A percentile compares a stretch with the other conserved stretches of the same genome.
Evolutionary conservation across 2,113 vertebrate genomes (phyloP).

Genomic region (Lipophrys pholis): DNA sequence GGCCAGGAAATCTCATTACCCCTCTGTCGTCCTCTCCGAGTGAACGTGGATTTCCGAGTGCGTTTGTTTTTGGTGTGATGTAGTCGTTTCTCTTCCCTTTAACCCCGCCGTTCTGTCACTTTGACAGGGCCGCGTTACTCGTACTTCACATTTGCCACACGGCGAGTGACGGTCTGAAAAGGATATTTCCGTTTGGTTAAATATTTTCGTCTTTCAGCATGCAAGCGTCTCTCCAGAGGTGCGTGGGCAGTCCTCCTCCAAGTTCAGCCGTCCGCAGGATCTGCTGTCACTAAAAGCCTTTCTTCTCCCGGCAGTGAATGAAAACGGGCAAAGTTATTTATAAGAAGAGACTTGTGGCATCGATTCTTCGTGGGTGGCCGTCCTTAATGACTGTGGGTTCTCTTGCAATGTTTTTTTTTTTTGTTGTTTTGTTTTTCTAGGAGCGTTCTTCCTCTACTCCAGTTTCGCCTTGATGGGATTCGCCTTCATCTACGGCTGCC

Average conservation of each 20-base stretch:
- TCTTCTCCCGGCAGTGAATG: not conserved
- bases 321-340: not conserved
- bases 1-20: slow-evolving; percentile 50
- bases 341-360: slow-evolving; percentile 3
- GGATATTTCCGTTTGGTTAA: slow-evolving; percentile 9
- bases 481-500: slow-evolving; percentile 92
- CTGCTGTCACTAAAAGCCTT: not conserved
- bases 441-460: slow-evolving; percentile 97
- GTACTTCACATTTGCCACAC: not conserved
- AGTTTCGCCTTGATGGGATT: slow-evolving; percentile 90
- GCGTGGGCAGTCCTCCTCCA: not conserved
- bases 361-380: slow-evolving; percentile 1
- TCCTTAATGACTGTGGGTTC: slow-evolving; percentile 43
- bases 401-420: not conserved
- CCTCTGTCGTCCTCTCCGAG: not conserved
- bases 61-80: not conserved
- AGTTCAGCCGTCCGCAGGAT: slow-evolving; percentile 10
- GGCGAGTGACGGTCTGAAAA: not conserved
- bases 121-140: slow-evolving; percentile 12
- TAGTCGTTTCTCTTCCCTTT: slow-evolving; percentile 6
- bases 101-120: slow-evolving; percentile 1
- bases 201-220: slow-evolving; percentile 8
- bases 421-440: slow-evolving; percentile 74
- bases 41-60: not conserved
- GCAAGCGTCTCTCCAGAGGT: not conserved